phyloP scores from a whole-genome alignment of 1,140 invertebrate genomes.

The Telenomus remus region DNA sequence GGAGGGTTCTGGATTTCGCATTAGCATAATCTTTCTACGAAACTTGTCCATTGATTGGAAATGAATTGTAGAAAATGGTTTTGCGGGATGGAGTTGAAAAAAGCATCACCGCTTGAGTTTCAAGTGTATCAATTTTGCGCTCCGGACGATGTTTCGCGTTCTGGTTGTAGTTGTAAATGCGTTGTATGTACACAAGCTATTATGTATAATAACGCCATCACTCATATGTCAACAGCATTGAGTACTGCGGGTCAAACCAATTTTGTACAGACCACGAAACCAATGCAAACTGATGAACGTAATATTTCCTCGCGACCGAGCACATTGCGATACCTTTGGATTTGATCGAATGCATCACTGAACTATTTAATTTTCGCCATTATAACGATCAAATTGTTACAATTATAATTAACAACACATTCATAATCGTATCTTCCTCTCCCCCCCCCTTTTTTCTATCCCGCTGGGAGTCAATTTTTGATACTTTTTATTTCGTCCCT shows the following conservation, averaged over 20 bases:
- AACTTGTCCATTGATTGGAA: conserved; percentile 34
- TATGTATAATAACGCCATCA: conserved; percentile 59
- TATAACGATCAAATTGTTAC: conserved; percentile 45
- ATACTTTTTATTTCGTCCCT: too few relatives aligned
- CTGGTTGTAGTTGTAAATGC: conserved; percentile 42
- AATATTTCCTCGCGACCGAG: conserved; percentile 62
- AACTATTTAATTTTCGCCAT: conserved; percentile 48
- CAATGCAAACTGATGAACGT: conserved; percentile 62
- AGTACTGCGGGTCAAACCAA: conserved; percentile 60
- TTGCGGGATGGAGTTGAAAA: not conserved
- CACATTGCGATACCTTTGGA: conserved; percentile 60
- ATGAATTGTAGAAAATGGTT: conserved; percentile 13
- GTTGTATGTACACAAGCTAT: conserved; percentile 48
- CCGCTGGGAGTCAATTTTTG: too few relatives aligned
- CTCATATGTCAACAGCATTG: conserved; percentile 64
- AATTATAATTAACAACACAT: conserved; percentile 50
- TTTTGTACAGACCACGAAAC: conserved; percentile 61
- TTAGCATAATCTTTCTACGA: conserved; percentile 24
- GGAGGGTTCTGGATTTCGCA: conserved; percentile 1
- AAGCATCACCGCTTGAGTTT: not conserved
- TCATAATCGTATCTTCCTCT: conserved; percentile 20
- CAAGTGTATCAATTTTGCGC: conserved; percentile 41
- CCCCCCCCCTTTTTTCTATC: too few relatives aligned
- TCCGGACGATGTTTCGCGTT: conserved; percentile 20
- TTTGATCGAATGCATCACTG: conserved; percentile 54